A percentile compares a stretch with the other conserved stretches of the same genome.
Evolutionary conservation across 2,888 invertebrate genomes (phyloP).

Genomic region (Dryobota labecula): DNA sequence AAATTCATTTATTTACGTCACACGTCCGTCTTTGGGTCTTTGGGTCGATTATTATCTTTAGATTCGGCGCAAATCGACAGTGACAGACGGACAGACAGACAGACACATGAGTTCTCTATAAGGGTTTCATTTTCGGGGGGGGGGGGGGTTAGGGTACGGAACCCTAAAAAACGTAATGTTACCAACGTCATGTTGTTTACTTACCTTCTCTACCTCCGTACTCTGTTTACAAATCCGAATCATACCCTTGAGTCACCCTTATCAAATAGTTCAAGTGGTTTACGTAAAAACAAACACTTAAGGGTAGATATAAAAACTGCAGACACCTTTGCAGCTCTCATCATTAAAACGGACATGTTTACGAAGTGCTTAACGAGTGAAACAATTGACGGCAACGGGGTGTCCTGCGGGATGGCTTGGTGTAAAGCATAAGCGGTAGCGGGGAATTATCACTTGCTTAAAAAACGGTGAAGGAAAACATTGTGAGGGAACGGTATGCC

Average conservation of each 20-base stretch:
- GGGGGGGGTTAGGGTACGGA: no score
- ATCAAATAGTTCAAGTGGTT: slow-evolving; percentile 28
- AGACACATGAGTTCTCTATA: no score
- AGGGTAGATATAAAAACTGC: slow-evolving; percentile 55
- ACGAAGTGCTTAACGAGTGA: slow-evolving; percentile 79
- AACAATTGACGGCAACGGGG: slow-evolving; percentile 85
- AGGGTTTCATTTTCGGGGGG: no score
- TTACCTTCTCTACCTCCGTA: background rate
- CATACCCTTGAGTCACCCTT: slow-evolving; percentile 33
- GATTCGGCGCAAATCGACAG: no score
- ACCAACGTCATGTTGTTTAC: slow-evolving; percentile 13
- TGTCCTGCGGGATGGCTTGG: slow-evolving; percentile 72
- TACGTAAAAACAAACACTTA: slow-evolving; percentile 54
- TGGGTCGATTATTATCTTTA: no score
- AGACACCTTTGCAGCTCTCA: slow-evolving; percentile 64
- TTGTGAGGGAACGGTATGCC: no score
- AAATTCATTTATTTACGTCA: no score
- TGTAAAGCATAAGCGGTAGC: slow-evolving; percentile 58
- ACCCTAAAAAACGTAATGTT: no score
- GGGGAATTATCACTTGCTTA: no score
- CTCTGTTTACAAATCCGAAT: slow-evolving; percentile 31
- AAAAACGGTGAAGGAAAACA: no score
- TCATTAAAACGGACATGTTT: slow-evolving; percentile 79
- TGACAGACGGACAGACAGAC: no score
- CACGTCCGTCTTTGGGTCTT: no score